Conservation (phyloP, 2,888 invertebrate genomes). For the Schizaphis graminum region DNA sequence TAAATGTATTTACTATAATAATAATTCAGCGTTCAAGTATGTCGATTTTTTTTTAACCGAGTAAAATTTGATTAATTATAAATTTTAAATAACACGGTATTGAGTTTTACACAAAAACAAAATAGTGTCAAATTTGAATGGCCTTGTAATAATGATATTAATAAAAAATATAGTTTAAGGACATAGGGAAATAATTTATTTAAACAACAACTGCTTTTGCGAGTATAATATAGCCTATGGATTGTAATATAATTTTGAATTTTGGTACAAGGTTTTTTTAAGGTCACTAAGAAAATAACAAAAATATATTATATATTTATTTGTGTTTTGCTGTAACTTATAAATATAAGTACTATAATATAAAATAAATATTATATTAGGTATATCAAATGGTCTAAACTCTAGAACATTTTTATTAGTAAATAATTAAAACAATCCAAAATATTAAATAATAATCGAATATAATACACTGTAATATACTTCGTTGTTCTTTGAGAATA, state of each 20-base stretch:
- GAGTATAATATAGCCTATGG: background rate
- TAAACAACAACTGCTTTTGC: background rate
- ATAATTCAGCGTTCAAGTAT: background rate
- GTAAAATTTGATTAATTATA: background rate
- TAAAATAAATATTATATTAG: background rate
- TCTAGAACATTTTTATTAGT: too few relatives aligned
- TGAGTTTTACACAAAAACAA: background rate
- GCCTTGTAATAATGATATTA: conserved; percentile 1
- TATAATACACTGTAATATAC: background rate
- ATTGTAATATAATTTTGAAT: conserved; percentile 12
- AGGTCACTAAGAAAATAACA: background rate
- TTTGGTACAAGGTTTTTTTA: background rate
- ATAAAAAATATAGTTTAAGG: conserved; percentile 3
- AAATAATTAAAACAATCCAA: background rate
- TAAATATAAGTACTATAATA: background rate
- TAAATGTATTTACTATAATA: background rate
- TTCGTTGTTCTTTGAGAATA: background rate
- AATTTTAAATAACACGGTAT: background rate
- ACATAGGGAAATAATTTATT: background rate
- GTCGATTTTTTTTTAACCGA: background rate
- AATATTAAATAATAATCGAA: background rate
- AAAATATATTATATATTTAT: background rate
- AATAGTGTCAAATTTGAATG: background rate
- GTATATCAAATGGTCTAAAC: too few relatives aligned
- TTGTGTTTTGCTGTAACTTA: background rate